Evolutionary conservation across 2,113 vertebrate species (phyloP), one percentile per base, ranked within the genome.

Genomic region (Hemicordylus capensis): DNA sequence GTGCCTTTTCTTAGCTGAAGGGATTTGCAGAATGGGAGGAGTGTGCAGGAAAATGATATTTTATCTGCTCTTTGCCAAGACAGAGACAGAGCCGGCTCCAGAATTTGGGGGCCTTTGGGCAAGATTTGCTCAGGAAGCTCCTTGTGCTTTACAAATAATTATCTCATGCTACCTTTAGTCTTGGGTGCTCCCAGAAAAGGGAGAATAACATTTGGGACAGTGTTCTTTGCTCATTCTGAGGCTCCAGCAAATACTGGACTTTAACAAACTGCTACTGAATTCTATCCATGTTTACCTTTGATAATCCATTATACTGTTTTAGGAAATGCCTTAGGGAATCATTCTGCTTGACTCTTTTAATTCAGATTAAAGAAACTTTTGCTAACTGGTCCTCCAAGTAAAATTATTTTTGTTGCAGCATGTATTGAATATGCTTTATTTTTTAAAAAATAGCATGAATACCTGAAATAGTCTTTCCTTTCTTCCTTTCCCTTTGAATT

Each of bases 21-120:
- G 74, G 54, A 12, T 42, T 84, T 80, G 67, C 8, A 84, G 67
- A 85, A 28, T 77, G n/a, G 46, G 81, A 88, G 58, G 61, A 88
- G 73, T n/a, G 56, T 88, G 83, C 51, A 91, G 91, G 63, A 80
- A 84, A 89, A 64, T 44, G 46, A 51, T 91, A 87, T 85, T 92
- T 90, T 88, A 89, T 88, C 82, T 89, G 56, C 17, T 67, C 15
- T 58, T 93, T 8, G 24, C 87, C 91, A 66, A 89, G 83, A 74
- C 79, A 91, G 73, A 76, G 19, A 75, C 20, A 48, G 46, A 39
- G 26, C 58, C 9, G 19, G 42, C 8, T 34, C 6, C 7, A 51
- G 70, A 34, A 28, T 48, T 61, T 61, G 3, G 28, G 56, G 37
- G 19, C 22, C 64, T 70, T 42, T 54, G 15, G 24, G 48, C 8